A percentile compares a stretch with the other conserved stretches of the same genome.
phyloP scores from a whole-genome alignment of 2,113 vertebrate species.

The Ellobius talpinus region DNA sequence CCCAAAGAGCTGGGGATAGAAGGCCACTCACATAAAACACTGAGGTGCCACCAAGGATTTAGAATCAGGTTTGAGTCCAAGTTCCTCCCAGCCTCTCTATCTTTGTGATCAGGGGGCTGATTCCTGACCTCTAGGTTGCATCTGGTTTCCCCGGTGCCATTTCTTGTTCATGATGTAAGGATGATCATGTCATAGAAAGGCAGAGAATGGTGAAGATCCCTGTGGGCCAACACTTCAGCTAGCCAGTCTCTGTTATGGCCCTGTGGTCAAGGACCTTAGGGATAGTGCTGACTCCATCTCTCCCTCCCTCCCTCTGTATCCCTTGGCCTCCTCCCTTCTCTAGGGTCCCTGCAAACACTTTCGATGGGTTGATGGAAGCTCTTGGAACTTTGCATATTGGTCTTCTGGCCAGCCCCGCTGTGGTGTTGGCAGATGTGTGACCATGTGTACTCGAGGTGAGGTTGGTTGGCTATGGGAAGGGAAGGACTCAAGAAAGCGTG shows the following conservation, averaged over 20 bases:
- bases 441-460: background rate
- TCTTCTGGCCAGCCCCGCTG: rapidly evolving
- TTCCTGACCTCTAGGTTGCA: background rate
- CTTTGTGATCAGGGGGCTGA: background rate
- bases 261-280: background rate
- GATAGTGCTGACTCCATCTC: background rate
- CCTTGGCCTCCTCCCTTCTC: background rate
- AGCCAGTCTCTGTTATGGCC: background rate
- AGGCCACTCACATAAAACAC: background rate
- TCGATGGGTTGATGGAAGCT: background rate
- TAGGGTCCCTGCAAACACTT: rapidly evolving
- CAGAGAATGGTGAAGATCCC: background rate
- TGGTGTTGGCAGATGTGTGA: rapidly evolving
- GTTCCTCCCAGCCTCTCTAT: background rate
- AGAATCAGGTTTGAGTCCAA: background rate
- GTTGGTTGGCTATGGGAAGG: background rate
- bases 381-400: slow-evolving; percentile 63
- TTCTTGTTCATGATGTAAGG: background rate
- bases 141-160: too few relatives aligned
- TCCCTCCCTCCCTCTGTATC: background rate
- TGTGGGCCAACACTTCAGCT: background rate
- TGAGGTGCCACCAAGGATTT: background rate
- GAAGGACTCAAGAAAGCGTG: background rate
- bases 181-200: background rate
- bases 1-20: background rate